Percentiles rank a stretch among this genome's conserved stretches.
These are phyloP conservation scores for Thumatha senex DNA, from an alignment of 2,888 invertebrate genomes.

Conservation along the genomic window DNA sequence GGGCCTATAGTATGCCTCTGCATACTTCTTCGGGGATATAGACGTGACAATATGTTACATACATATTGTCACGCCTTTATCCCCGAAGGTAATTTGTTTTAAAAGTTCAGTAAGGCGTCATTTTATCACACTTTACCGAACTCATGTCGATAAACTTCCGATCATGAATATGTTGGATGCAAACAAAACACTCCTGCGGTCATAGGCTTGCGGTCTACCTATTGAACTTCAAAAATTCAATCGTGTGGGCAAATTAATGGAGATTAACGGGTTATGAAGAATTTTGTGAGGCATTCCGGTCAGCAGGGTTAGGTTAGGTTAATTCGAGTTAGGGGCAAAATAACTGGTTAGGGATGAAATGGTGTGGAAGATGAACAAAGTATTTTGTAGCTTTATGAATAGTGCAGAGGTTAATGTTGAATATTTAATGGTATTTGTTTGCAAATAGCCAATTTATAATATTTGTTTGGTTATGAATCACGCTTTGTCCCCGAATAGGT, in stretches of 20 bases:
- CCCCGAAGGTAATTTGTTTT: too few species aligned
- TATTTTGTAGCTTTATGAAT: not conserved
- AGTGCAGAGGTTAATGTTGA: not conserved
- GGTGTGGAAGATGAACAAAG: not conserved
- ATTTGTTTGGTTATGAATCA: too few species aligned
- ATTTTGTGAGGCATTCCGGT: constrained; percentile 11
- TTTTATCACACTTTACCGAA: constrained; percentile 32
- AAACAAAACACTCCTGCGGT: constrained; percentile 26
- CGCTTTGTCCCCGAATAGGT: too few species aligned
- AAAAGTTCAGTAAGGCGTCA: constrained; percentile 21
- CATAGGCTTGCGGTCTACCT: constrained; percentile 8
- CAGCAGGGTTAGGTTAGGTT: constrained; percentile 12
- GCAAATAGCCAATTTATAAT: too few species aligned
- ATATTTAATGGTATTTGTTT: not conserved
- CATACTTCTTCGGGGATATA: too few species aligned
- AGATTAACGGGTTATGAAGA: constrained; percentile 26
- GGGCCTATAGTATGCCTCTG: too few species aligned
- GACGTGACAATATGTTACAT: too few species aligned
- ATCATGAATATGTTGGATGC: constrained; percentile 34
- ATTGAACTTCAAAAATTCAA: too few species aligned
- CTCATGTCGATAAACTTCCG: constrained; percentile 37
- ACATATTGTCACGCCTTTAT: too few species aligned
- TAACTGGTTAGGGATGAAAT: constrained; percentile 10
- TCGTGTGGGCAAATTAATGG: too few species aligned
- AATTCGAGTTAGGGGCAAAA: constrained; percentile 6